Conservation (phyloP, 2,113 vertebrate genomes). For the Entelurus aequoreus region DNA sequence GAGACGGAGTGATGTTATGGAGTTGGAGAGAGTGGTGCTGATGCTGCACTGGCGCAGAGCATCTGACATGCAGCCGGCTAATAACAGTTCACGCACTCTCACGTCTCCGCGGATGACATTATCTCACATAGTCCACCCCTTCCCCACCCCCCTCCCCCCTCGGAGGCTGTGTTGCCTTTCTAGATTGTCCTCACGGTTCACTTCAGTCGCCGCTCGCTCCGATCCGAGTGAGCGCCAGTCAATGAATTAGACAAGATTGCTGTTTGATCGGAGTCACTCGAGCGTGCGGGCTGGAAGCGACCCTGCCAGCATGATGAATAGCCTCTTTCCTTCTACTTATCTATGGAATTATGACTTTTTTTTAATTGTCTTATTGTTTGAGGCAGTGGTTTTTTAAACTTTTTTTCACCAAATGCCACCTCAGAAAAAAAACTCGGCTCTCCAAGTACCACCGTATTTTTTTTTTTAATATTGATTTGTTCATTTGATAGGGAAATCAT, state of each 20-base stretch:
- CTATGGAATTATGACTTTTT: no score
- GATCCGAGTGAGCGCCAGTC: slow-evolving; percentile 51
- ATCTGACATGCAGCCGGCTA: slow-evolving; percentile 88
- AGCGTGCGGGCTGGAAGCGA: slow-evolving; percentile 38
- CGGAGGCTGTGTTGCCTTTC: slow-evolving; percentile 33
- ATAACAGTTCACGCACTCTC: slow-evolving; percentile 58
- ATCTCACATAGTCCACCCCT: slow-evolving; percentile 29
- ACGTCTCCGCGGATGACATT: slow-evolving; percentile 60
- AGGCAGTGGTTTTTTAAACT: no score
- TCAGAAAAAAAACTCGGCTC: no score
- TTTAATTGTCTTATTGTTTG: no score
- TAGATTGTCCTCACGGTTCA: slow-evolving; percentile 38
- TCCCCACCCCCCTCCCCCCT: slow-evolving; percentile 10
- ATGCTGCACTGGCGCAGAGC: slow-evolving; percentile 88
- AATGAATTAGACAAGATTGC: slow-evolving; percentile 62
- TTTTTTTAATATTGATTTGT: no score
- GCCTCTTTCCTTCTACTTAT: not conserved
- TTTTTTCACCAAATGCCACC: no score
- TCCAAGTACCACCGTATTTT: no score
- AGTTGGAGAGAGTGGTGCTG: slow-evolving; percentile 50
- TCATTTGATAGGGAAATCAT: no score
- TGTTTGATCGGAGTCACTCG: slow-evolving; percentile 58
- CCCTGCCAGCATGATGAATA: slow-evolving; percentile 38
- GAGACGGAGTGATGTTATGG: slow-evolving; percentile 15
- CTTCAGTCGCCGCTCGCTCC: slow-evolving; percentile 31